These are phyloP conservation scores for Netelia inedita DNA, from an alignment of 2,888 invertebrate species.

Conservation along the genomic window DNA sequence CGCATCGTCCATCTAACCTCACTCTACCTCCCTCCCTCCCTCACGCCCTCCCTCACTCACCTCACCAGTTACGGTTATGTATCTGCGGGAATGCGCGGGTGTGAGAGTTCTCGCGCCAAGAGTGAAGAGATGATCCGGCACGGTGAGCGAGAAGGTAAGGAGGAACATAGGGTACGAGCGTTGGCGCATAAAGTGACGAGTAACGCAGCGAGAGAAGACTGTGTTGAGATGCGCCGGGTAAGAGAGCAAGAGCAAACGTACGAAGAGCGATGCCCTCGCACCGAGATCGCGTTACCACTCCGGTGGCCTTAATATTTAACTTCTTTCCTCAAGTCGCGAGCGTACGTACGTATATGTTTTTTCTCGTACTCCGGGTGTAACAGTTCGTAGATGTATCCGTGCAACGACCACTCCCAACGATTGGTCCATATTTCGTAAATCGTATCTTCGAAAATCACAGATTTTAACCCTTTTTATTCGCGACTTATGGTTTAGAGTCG, in stretches of 20 bases:
- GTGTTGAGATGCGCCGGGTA: slow-evolving; percentile 11
- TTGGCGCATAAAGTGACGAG: slow-evolving; percentile 34
- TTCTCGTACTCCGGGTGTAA: background rate
- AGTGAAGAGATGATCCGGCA: slow-evolving; percentile 34
- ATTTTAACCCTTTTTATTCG: too few species aligned
- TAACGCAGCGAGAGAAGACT: slow-evolving; percentile 23
- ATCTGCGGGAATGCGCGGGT: slow-evolving; percentile 72
- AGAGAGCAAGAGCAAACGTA: slow-evolving; percentile 11
- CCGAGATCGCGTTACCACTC: slow-evolving; percentile 78
- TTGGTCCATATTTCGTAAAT: slow-evolving; percentile 61
- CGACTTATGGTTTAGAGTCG: too few species aligned
- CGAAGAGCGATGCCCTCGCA: slow-evolving; percentile 66
- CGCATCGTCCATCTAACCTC: background rate
- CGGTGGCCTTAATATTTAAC: slow-evolving; percentile 79
- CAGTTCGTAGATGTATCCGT: background rate
- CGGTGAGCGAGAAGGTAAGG: background rate
- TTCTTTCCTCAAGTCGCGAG: slow-evolving; percentile 50
- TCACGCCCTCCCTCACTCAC: slow-evolving; percentile 16
- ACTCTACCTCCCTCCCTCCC: background rate
- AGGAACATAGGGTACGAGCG: slow-evolving; percentile 19
- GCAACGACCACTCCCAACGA: slow-evolving; percentile 25
- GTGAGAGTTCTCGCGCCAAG: slow-evolving; percentile 69
- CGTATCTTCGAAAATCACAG: too few species aligned
- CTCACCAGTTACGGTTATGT: slow-evolving; percentile 64
- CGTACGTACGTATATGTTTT: slow-evolving; percentile 19